Percentiles rank a stretch among this genome's conserved stretches.
These are phyloP conservation scores for Temnothorax longispinosus DNA, from an alignment of 1,140 invertebrate genomes.

Conservation along the genomic window DNA sequence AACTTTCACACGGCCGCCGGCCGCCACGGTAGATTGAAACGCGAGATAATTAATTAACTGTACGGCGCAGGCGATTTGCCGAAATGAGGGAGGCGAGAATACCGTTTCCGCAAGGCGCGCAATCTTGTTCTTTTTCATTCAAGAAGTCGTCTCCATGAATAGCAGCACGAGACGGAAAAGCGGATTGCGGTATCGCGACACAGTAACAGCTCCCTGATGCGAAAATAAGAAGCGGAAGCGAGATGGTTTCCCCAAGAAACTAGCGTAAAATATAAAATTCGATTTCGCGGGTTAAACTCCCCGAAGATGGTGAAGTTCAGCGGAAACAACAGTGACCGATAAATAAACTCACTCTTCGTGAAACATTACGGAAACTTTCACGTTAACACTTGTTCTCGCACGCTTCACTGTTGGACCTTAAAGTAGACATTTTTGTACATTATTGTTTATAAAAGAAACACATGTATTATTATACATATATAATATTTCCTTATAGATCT, in stretches of 20 bases:
- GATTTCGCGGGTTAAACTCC: slow-evolving; percentile 60
- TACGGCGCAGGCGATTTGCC: not conserved
- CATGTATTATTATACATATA: not conserved
- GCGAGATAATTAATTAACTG: slow-evolving; percentile 41
- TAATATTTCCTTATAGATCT: not conserved
- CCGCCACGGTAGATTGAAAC: slow-evolving; percentile 3
- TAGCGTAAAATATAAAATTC: slow-evolving; percentile 71
- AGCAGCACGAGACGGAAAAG: not conserved
- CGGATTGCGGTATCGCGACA: not conserved
- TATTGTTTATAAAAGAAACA: not conserved
- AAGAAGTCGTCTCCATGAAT: slow-evolving; percentile 24
- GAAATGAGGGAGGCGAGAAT: not conserved
- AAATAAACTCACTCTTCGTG: slow-evolving; percentile 56
- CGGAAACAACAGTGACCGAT: slow-evolving; percentile 49
- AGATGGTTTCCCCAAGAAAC: slow-evolving; percentile 52
- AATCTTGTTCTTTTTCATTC: slow-evolving; percentile 20
- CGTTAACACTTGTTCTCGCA: not conserved
- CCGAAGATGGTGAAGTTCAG: slow-evolving; percentile 59
- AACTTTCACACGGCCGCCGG: not conserved
- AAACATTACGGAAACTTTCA: slow-evolving; percentile 16
- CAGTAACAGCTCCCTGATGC: slow-evolving; percentile 10
- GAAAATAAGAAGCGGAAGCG: slow-evolving; percentile 28
- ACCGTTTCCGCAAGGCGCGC: not conserved
- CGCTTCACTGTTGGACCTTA: not conserved
- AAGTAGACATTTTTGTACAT: not conserved